These are phyloP conservation scores for Leucania comma DNA, from an alignment of 2,888 invertebrate genomes.

Conservation along the genomic window DNA sequence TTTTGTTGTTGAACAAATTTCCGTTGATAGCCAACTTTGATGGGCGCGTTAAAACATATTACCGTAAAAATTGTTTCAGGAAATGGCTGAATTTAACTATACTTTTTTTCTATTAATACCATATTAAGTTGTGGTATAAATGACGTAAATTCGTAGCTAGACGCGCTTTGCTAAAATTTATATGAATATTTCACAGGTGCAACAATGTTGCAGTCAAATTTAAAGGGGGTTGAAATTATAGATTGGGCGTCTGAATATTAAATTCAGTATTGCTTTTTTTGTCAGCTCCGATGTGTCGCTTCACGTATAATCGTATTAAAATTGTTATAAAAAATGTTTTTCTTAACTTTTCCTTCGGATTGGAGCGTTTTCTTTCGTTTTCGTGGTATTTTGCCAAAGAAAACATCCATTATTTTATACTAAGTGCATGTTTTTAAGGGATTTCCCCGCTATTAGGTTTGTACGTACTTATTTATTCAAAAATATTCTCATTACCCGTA, in stretches of 20 bases:
- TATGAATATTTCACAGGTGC: background rate
- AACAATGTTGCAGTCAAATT: slow-evolving; percentile 49
- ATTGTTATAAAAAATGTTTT: background rate
- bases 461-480: slow-evolving; percentile 54
- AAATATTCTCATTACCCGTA: slow-evolving; percentile 10
- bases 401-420: background rate
- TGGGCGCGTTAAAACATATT: slow-evolving; percentile 55
- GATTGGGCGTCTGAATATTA: background rate
- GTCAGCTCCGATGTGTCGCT: background rate
- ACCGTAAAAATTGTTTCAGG: slow-evolving; percentile 26
- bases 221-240: slow-evolving; percentile 27
- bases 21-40: slow-evolving; percentile 56
- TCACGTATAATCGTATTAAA: background rate
- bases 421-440: background rate
- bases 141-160: background rate
- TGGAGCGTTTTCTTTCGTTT: background rate
- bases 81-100: slow-evolving; percentile 21
- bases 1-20: slow-evolving; percentile 65
- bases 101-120: slow-evolving; percentile 24
- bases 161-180: background rate
- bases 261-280: background rate
- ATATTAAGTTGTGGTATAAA: slow-evolving; percentile 4
- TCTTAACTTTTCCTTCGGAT: background rate
- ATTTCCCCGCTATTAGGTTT: slow-evolving; percentile 12
- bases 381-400: background rate